Conservation (phyloP, 2,113 vertebrate genomes). For the Meleagris gallopavo region DNA sequence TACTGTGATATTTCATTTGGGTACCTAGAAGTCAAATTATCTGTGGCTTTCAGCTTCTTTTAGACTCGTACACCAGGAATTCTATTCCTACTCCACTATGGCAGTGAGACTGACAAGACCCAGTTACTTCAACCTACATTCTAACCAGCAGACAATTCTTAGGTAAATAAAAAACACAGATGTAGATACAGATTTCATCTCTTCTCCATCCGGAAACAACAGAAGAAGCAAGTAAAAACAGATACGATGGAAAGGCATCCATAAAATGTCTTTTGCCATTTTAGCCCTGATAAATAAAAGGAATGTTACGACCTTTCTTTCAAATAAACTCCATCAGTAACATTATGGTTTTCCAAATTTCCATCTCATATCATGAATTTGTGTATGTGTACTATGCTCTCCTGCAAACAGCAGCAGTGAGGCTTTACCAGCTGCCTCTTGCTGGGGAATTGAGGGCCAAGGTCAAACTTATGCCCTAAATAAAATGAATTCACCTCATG, state of each 20-base stretch:
- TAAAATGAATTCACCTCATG: conserved; percentile 62
- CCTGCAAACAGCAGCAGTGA: neutral
- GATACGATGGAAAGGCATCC: neutral
- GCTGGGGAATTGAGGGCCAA: conserved; percentile 52
- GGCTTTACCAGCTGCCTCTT: neutral
- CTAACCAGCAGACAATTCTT: neutral
- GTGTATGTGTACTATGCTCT: neutral
- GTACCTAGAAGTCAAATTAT: neutral
- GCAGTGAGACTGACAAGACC: neutral
- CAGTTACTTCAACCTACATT: neutral
- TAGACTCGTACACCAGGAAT: neutral
- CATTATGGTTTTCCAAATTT: neutral
- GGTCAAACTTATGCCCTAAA: conserved; percentile 50
- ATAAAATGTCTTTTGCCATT: neutral
- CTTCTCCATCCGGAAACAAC: neutral
- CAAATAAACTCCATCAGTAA: neutral
- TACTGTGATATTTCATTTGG: neutral
- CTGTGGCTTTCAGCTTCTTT: neutral
- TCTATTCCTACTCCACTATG: neutral
- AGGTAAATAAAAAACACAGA: neutral
- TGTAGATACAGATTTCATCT: neutral
- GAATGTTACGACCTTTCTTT: neutral
- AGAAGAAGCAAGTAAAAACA: neutral
- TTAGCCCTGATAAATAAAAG: conserved; percentile 12
- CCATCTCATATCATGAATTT: neutral